These are phyloP conservation scores for Diglossa cyanea DNA, from an alignment of 2,797 vertebrate species.

Conservation along the genomic window DNA sequence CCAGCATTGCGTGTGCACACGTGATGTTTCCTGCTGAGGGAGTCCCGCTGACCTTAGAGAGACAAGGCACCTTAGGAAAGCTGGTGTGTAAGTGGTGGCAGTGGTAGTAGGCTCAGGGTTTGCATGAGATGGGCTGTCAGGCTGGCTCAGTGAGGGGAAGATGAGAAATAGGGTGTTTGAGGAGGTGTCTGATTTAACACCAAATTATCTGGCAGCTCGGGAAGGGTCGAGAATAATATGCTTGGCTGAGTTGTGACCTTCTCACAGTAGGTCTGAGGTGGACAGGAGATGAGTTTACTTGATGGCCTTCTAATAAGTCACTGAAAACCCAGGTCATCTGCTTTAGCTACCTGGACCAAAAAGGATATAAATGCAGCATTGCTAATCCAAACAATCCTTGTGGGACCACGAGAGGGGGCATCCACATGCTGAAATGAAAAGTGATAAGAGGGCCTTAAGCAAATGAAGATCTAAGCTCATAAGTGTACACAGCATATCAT, in stretches of 20 bases:
- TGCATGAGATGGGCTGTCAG: neutral
- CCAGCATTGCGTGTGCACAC: neutral
- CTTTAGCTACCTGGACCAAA: neutral
- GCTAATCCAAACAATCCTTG: neutral
- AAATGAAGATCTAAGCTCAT: neutral
- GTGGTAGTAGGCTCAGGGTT: neutral
- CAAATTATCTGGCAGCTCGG: neutral
- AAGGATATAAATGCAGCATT: neutral
- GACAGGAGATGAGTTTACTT: neutral
- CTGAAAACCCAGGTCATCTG: neutral
- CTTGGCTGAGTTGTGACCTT: neutral
- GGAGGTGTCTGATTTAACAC: neutral
- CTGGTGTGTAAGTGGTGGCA: rapidly evolving
- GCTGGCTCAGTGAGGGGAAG: neutral
- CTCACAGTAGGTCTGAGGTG: neutral
- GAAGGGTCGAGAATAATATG: neutral
- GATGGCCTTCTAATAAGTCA: neutral
- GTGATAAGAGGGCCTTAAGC: neutral
- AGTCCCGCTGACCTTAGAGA: neutral
- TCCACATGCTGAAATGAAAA: neutral
- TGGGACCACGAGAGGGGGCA: neutral
- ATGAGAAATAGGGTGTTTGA: neutral
- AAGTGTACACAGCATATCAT: neutral
- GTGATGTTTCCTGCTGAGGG: neutral
- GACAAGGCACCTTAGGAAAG: neutral